These are phyloP conservation scores for Elysia crispata DNA, from an alignment of 2,888 invertebrate species.

Conservation along the genomic window DNA sequence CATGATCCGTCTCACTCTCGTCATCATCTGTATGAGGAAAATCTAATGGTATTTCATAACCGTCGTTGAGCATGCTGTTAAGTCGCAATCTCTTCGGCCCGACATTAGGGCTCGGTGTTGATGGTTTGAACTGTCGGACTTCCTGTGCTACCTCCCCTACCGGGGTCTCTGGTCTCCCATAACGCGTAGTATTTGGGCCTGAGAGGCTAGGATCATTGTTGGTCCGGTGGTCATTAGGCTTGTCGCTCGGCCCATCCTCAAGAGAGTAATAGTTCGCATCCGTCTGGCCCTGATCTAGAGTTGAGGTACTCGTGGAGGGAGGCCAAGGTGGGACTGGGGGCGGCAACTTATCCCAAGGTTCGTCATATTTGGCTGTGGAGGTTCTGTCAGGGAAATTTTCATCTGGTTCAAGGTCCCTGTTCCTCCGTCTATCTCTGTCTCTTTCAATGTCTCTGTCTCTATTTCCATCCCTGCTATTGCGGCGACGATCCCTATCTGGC, in stretches of 20 bases:
- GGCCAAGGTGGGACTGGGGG: neutral
- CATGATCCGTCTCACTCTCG: neutral
- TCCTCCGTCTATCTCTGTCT: neutral
- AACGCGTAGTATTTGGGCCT: neutral
- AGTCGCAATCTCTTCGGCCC: too few relatives aligned
- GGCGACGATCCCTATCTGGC: neutral
- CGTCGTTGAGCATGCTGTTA: too few relatives aligned
- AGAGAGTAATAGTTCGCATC: too few relatives aligned
- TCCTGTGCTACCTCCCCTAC: too few relatives aligned
- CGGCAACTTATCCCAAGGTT: conserved; percentile 29
- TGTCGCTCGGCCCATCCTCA: neutral
- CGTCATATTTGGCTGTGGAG: conserved; percentile 10
- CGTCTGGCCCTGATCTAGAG: neutral
- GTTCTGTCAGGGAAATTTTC: neutral
- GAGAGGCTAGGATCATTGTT: neutral
- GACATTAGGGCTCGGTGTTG: too few relatives aligned
- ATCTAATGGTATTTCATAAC: too few relatives aligned
- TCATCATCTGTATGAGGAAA: neutral
- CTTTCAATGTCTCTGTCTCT: neutral
- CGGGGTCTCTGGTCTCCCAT: neutral
- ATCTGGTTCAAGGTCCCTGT: neutral
- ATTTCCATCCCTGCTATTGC: neutral
- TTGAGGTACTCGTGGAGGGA: neutral
- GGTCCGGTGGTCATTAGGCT: neutral
- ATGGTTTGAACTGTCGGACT: too few relatives aligned